phyloP scores from a whole-genome alignment of 2,797 vertebrate species.

The Pogoniulus pusillus region DNA sequence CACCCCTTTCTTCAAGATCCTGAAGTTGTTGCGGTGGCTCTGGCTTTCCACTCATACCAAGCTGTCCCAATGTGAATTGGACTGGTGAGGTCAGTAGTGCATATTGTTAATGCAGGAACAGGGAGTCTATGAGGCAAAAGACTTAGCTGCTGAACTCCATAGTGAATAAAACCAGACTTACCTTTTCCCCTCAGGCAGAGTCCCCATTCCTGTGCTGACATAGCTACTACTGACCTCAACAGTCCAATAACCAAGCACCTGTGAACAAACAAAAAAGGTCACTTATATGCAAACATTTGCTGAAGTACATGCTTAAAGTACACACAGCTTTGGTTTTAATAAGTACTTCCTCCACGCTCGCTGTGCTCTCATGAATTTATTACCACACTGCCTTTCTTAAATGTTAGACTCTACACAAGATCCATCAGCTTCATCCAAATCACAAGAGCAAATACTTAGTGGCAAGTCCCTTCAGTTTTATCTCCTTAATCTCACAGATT shows the following conservation, averaged over 20 bases:
- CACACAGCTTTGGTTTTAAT: neutral
- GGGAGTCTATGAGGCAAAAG: neutral
- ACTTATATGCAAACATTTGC: neutral
- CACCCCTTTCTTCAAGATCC: neutral
- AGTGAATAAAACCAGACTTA: constrained; percentile 35
- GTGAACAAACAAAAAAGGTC: constrained; percentile 41
- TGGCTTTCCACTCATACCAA: neutral
- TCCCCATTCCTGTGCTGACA: constrained; percentile 51
- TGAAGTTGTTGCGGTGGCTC: neutral
- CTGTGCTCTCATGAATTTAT: no score
- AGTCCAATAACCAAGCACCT: constrained; percentile 50
- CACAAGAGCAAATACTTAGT: neutral
- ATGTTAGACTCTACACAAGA: neutral
- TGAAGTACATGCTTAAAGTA: neutral
- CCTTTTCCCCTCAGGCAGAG: constrained; percentile 44
- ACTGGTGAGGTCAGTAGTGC: constrained; percentile 52
- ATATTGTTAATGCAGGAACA: constrained; percentile 37
- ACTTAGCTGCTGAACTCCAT: neutral
- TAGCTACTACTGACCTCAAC: constrained; percentile 65
- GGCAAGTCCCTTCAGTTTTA: accelerated
- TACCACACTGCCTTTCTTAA: neutral
- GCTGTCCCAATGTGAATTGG: neutral
- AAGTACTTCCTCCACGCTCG: neutral
- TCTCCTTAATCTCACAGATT: neutral
- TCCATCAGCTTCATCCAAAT: neutral